Evolutionary conservation across 2,797 vertebrate genomes (phyloP), one percentile per base, ranked within the genome.

Genomic region (Rhadinocentrus ornatus): DNA sequence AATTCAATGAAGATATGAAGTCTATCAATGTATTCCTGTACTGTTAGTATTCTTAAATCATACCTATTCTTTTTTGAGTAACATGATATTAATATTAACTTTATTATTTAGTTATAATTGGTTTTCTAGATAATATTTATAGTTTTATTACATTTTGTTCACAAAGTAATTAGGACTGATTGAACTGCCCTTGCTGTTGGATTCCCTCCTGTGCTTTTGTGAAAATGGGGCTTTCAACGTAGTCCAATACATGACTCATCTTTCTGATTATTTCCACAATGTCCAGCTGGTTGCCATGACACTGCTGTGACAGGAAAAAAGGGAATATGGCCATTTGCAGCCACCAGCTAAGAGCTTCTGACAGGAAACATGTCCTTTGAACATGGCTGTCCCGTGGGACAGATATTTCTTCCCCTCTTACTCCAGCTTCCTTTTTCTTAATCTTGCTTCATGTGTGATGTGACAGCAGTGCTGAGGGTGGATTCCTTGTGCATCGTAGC

Each of bases 261-360:
- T 77, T 65, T 72, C 59, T 71, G 65, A 66, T 80, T 72, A 57
- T 70, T 72, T 66, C 66, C 69, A 58, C 67, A 12, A 66, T 0
- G 26, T 73, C 83, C 81, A 77, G 66, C 78, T 73, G 66, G 89
- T 92, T 92, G 85, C 90, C 89, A 91, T 92, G 91, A 88, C 82
- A 41, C 84, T 79, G 58, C 71, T 62, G 78, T 75, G 71, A 84
- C 82, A 69, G 58, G 58, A 64, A 48, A 18, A 59, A 18, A 62
- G 54, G 56, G 52, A 79, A 75, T 55, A 71, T 37, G 81, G 74
- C 78, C 81, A 66, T 82, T 89, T 87, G 57, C 82, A 84, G 87
- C 73, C 80, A 37, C 72, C 9, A 26, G 68, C 57, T 81, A 18
- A 70, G 61, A 76, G 67, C 29, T 74, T 62, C 53, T 81, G 80